phyloP scores from a whole-genome alignment of 2,888 invertebrate species.

The Rambutsinella grinnellia region DNA sequence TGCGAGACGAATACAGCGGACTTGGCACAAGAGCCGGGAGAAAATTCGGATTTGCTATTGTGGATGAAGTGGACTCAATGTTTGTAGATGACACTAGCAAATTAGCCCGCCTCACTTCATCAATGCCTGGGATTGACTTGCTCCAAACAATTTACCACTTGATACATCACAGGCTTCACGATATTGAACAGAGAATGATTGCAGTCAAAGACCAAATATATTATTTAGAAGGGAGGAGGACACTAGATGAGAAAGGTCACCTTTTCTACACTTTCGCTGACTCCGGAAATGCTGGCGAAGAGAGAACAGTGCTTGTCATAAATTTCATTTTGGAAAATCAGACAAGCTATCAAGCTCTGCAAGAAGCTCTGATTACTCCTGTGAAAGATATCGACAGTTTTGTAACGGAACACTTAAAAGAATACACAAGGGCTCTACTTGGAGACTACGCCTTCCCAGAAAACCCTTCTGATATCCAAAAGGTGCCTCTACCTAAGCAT shows the following conservation, averaged over 20 bases:
- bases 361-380: background rate
- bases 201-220: no score
- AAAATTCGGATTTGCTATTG: constrained; percentile 66
- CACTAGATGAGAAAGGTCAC: no score
- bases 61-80: constrained; percentile 71
- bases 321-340: no score
- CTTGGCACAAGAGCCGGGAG: constrained; percentile 67
- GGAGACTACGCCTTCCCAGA: no score
- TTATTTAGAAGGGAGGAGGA: no score
- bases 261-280: no score
- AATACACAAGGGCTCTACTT: no score
- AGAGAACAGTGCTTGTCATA: background rate
- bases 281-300: background rate
- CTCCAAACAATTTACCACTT: constrained; percentile 68
- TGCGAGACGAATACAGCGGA: constrained; percentile 68
- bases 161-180: background rate
- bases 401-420: no score
- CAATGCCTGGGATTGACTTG: constrained; percentile 68
- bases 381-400: background rate
- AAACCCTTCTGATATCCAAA: no score
- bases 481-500: background rate
- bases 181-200: no score
- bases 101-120: constrained; percentile 69
- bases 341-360: no score
- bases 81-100: constrained; percentile 69